Conservation (phyloP, 2,888 invertebrate species). For the Eugnorisma glareosa region DNA sequence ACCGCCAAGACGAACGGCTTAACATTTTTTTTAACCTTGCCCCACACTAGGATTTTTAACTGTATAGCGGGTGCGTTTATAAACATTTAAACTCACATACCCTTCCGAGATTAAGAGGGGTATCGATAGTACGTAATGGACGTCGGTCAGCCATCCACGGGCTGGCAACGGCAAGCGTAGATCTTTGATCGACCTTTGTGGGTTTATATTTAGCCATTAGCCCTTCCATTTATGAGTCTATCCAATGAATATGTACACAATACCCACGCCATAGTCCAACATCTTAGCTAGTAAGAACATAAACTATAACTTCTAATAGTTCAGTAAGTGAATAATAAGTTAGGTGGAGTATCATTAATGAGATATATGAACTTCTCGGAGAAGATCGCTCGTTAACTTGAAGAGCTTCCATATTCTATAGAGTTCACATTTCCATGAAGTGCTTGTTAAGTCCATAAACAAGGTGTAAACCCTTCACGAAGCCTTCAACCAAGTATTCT, state of each 20-base stretch:
- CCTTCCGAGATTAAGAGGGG: background rate
- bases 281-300: slow-evolving; percentile 17
- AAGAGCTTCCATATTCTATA: background rate
- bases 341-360: slow-evolving; percentile 32
- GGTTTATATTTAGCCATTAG: background rate
- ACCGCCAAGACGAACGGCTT: no score
- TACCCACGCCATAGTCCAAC: background rate
- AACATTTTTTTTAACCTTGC: no score
- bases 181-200: background rate
- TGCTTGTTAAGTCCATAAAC: background rate
- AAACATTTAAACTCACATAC: background rate
- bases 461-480: no score
- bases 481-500: no score
- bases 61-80: background rate
- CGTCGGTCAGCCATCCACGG: background rate
- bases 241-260: background rate
- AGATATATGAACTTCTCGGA: slow-evolving; percentile 17
- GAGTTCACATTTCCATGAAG: background rate
- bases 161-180: background rate
- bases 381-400: slow-evolving; percentile 5
- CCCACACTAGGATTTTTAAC: background rate
- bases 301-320: slow-evolving; percentile 34
- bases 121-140: background rate
- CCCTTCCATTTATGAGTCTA: background rate
- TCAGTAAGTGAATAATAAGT: slow-evolving; percentile 49